Conservation (phyloP, 1,140 invertebrate species). For the Stenopsyche tienmushanensis region DNA sequence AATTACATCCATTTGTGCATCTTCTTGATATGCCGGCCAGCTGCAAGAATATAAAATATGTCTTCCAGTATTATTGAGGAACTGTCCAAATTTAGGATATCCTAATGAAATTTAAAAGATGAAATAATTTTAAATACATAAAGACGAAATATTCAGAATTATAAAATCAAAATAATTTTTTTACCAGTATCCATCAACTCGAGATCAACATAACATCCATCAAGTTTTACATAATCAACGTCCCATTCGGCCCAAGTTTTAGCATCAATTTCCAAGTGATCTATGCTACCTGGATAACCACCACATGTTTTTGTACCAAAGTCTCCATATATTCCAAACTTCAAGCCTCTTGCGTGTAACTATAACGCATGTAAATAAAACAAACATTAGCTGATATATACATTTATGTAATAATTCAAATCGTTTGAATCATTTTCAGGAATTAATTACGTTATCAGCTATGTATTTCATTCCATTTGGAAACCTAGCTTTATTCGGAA, state of each 20-base stretch:
- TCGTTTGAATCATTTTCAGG: not conserved
- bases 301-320: conserved; percentile 81
- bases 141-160: not conserved
- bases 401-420: too few species aligned
- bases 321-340: conserved; percentile 88
- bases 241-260: conserved; percentile 85
- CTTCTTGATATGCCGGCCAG: conserved; percentile 79
- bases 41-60: conserved; percentile 87
- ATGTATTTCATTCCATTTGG: conserved; percentile 80
- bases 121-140: not conserved
- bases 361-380: conserved; percentile 46
- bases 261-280: conserved; percentile 75
- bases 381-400: too few species aligned
- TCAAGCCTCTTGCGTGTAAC: conserved; percentile 78
- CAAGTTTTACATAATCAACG: conserved; percentile 87
- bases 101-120: conserved; percentile 51
- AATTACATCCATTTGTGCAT: conserved; percentile 15
- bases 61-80: conserved; percentile 76
- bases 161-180: not conserved
- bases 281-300: conserved; percentile 81
- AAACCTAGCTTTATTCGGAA: conserved; percentile 74
- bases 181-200: conserved; percentile 56
- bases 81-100: conserved; percentile 71
- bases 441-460: conserved; percentile 71
- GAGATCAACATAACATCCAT: conserved; percentile 78